Percentiles rank a stretch among this genome's conserved stretches.
These are phyloP conservation scores for Meteorus cinctellus DNA, from an alignment of 2,888 invertebrate species.

Conservation along the genomic window DNA sequence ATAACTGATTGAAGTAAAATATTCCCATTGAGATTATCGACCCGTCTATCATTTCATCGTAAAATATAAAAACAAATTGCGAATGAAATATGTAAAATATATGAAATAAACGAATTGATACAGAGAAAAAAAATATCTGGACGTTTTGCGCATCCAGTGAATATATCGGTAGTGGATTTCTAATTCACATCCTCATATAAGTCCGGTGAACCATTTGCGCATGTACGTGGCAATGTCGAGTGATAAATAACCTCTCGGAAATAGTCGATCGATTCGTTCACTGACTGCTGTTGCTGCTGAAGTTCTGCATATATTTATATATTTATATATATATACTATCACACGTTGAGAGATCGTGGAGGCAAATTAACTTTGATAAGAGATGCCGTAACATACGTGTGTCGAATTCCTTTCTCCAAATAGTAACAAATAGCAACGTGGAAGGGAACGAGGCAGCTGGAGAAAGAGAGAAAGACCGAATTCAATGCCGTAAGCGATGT, in stretches of 20 bases:
- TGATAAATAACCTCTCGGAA: slow-evolving; percentile 55
- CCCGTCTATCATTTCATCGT: too few relatives aligned
- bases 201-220: slow-evolving; percentile 16
- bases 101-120: neutral
- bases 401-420: slow-evolving; percentile 42
- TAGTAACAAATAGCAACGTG: neutral
- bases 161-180: slow-evolving; percentile 9
- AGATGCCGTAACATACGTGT: slow-evolving; percentile 43
- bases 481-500: neutral
- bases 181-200: slow-evolving; percentile 32
- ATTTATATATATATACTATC: slow-evolving; percentile 27
- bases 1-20: neutral
- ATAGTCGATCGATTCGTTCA: slow-evolving; percentile 49
- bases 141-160: slow-evolving; percentile 23
- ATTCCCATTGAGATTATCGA: neutral
- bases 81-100: neutral
- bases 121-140: neutral
- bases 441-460: neutral
- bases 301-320: slow-evolving; percentile 36
- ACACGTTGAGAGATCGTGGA: slow-evolving; percentile 41
- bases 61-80: neutral
- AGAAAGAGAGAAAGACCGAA: neutral
- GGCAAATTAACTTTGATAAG: slow-evolving; percentile 45
- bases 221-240: slow-evolving; percentile 28
- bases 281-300: neutral